These are phyloP conservation scores for Loris lydekkerianus DNA, from an alignment of 2,797 vertebrate genomes.

Conservation along the genomic window DNA sequence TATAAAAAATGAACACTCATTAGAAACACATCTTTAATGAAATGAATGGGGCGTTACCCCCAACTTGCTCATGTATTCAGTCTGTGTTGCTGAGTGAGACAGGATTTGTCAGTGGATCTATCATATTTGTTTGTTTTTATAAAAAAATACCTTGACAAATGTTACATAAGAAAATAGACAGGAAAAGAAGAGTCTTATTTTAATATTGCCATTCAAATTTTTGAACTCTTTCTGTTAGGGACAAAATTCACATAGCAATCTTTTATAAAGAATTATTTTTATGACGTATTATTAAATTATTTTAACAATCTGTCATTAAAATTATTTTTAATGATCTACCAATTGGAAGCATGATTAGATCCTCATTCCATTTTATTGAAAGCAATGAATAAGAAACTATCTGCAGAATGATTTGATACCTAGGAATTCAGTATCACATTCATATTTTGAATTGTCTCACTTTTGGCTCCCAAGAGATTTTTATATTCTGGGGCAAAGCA, in stretches of 20 bases:
- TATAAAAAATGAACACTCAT: conserved; percentile 8
- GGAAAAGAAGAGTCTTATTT: conserved; percentile 50
- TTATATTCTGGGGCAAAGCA: neutral
- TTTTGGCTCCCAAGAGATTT: conserved; percentile 33
- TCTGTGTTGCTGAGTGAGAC: conserved; percentile 26
- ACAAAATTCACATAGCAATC: conserved; percentile 34
- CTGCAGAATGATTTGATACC: conserved; percentile 15
- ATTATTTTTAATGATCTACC: conserved; percentile 71
- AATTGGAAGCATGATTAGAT: conserved; percentile 34
- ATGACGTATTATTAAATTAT: conserved; percentile 49
- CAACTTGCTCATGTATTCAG: neutral
- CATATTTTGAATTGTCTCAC: conserved; percentile 53
- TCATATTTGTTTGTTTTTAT: neutral
- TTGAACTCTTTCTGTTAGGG: conserved; percentile 45
- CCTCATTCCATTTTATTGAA: conserved; percentile 50
- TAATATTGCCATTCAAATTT: conserved; percentile 9
- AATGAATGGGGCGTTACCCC: neutral
- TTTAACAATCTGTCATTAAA: conserved; percentile 59
- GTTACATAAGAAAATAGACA: conserved; percentile 40
- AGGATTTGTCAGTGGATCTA: conserved; percentile 10
- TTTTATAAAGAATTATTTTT: conserved; percentile 58
- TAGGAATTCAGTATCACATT: neutral
- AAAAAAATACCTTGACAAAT: neutral
- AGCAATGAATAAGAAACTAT: conserved; percentile 62
- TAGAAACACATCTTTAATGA: conserved; percentile 48